Conservation (phyloP, 2,888 invertebrate species). For the Eubasilissa splendida region DNA sequence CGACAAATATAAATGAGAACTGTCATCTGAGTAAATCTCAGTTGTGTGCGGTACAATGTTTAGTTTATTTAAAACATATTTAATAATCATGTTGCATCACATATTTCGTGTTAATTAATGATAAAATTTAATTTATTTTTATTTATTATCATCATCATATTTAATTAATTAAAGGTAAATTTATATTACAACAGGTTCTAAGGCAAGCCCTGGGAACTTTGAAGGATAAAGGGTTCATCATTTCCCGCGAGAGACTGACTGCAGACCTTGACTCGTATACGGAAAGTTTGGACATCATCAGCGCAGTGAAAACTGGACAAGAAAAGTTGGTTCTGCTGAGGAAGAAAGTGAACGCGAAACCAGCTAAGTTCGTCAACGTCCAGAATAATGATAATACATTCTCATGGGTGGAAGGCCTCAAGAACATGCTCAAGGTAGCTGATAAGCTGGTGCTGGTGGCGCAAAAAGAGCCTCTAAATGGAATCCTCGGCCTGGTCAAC, state of each 20-base stretch:
- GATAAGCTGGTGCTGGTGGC: conserved; percentile 77
- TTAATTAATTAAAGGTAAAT: too few relatives aligned
- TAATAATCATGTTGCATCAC: too few relatives aligned
- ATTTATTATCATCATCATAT: too few relatives aligned
- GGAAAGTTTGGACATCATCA: conserved; percentile 69
- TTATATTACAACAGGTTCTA: conserved; percentile 63
- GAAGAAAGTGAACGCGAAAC: conserved; percentile 68
- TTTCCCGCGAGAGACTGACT: conserved; percentile 74
- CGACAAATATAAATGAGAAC: too few relatives aligned
- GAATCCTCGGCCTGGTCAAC: conserved; percentile 90
- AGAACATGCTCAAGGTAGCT: conserved; percentile 65
- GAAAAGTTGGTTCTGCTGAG: conserved; percentile 73
- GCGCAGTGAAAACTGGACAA: conserved; percentile 68
- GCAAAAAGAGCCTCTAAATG: conserved; percentile 80
- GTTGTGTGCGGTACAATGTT: too few relatives aligned
- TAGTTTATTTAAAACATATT: too few relatives aligned
- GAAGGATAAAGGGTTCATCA: conserved; percentile 74
- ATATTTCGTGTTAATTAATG: too few relatives aligned
- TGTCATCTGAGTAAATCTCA: too few relatives aligned
- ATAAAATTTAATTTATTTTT: too few relatives aligned
- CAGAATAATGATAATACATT: conserved; percentile 65
- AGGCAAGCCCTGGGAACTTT: conserved; percentile 69
- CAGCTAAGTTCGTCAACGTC: conserved; percentile 70
- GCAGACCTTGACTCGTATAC: conserved; percentile 67
- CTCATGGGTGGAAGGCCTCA: conserved; percentile 72